Evolutionary conservation across 2,888 invertebrate genomes (phyloP), one percentile per base, ranked within the genome.

Genomic region (Lepidonotus clava): DNA sequence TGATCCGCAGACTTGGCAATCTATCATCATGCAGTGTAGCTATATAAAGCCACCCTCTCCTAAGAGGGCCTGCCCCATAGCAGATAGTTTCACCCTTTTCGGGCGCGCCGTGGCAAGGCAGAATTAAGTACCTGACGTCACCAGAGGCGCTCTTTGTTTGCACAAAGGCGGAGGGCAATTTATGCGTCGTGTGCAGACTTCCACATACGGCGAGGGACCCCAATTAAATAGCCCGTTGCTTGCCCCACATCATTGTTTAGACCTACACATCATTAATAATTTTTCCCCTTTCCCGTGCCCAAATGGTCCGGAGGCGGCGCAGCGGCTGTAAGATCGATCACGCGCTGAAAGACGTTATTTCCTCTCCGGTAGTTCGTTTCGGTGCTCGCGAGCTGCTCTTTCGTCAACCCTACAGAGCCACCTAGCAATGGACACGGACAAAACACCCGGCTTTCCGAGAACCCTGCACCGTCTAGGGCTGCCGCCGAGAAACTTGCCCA

Each of bases 201-300:
- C 76, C 8, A 18, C 40, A 76, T 28, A 14, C 38, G 34, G 46
- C 8, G 11, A 28, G 51, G 28, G 46, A 41, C 80, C 46, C 80
- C 80, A 80, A 80, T 80, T 80, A 80, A 80, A 80, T 80, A 80
- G 46, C 51, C 46, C 51, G n/a, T 32, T 80, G 80, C 80, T 41
- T 46, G 80, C 80, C 80, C 80, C 80, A 80, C 46, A 80, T 80
- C 80, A 80, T 80, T 80, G 80, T 80, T 80, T 80, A 80, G 80
- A 40, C 46, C 80, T 41, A 51, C 80, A 80, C 80, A 51, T 80
- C 80, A 80, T 80, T 80, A 80, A 80, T 80, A 80, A 80, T 80
- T 80, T 80, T 80, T 6, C 80, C 46, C 80, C 80, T 80, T 80
- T 51, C 46, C 24, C 46, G 80, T 8, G 14, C 24, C 28, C n/a